Evolutionary conservation across 2,888 invertebrate species (phyloP).

Genomic region (Phyto melanocephala): DNA sequence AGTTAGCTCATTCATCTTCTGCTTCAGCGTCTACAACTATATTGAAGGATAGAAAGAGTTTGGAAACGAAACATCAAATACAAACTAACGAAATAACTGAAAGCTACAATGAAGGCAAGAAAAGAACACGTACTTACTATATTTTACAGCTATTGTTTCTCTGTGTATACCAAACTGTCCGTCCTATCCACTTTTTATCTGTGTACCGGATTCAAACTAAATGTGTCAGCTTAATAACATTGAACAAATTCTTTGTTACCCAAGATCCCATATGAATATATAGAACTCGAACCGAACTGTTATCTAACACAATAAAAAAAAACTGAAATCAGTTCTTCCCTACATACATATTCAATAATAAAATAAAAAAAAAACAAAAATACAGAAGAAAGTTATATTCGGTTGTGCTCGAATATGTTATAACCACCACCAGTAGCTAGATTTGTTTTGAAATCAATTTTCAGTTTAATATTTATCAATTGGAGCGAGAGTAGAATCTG

Average conservation of each 20-base stretch:
- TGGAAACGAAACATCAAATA: background rate
- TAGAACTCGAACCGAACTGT: background rate
- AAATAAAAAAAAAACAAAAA: no score
- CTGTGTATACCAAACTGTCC: background rate
- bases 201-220: background rate
- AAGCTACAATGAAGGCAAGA: slow-evolving; percentile 41
- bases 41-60: background rate
- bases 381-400: no score
- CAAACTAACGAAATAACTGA: background rate
- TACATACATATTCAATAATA: no score
- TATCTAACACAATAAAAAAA: background rate
- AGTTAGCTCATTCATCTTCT: background rate
- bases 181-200: background rate
- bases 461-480: no score
- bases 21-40: background rate
- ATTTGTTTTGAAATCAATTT: no score
- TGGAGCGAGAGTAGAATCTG: no score
- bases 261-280: background rate
- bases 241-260: background rate
- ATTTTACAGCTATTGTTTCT: background rate
- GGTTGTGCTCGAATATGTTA: no score
- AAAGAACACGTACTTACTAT: background rate
- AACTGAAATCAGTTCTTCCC: background rate
- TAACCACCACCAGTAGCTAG: no score
- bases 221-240: background rate